Evolutionary conservation across 1,140 invertebrate genomes (phyloP).

Genomic region (Drosophila watanabei): DNA sequence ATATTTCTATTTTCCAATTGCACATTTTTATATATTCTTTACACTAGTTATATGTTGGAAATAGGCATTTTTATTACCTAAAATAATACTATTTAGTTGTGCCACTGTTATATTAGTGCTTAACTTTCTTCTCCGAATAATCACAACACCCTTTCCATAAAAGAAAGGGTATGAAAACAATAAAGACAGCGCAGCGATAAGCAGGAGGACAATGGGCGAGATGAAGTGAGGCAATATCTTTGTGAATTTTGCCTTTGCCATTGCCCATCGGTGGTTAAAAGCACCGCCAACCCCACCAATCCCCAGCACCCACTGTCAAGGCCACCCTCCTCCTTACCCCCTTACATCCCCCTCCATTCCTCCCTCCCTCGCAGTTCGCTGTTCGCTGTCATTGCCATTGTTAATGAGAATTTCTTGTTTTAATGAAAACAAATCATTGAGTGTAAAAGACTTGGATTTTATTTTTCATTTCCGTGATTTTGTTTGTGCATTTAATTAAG

Average conservation of each 20-base stretch:
- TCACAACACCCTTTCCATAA: background rate
- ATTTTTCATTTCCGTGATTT: conserved; percentile 85
- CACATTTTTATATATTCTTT: too few species aligned
- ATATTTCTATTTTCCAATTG: background rate
- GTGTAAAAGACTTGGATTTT: conserved; percentile 85
- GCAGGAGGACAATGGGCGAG: conserved; percentile 59
- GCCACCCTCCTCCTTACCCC: background rate
- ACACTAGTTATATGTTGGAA: too few species aligned
- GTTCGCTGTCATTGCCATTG: conserved; percentile 83
- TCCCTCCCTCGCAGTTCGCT: conserved; percentile 38
- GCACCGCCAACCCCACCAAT: background rate
- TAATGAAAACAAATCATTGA: conserved; percentile 85
- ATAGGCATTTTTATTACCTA: too few species aligned
- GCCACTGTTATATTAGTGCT: too few species aligned
- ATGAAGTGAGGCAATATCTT: conserved; percentile 37
- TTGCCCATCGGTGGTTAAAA: conserved; percentile 61
- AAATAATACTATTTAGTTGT: too few species aligned
- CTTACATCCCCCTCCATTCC: background rate
- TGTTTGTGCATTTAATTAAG: conserved; percentile 85
- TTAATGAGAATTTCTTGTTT: conserved; percentile 85
- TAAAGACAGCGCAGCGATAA: conserved; percentile 48
- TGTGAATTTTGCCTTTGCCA: conserved; percentile 54
- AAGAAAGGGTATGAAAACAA: conserved; percentile 25
- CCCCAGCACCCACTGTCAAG: conserved; percentile 14
- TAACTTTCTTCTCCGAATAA: background rate